These are phyloP conservation scores for Phymastichus coffea DNA, from an alignment of 1,140 invertebrate species.

Conservation along the genomic window DNA sequence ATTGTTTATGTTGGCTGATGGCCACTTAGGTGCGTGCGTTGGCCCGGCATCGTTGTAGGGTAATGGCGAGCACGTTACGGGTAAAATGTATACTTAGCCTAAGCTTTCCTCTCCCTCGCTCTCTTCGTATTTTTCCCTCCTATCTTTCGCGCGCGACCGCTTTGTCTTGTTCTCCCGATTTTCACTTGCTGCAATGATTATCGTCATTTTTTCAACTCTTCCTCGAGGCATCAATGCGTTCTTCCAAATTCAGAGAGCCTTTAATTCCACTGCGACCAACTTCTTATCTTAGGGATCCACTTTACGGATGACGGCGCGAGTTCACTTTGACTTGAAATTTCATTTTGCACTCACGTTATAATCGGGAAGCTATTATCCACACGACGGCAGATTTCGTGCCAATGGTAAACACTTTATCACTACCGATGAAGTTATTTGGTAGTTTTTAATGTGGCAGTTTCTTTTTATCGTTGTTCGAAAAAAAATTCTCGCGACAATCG, in stretches of 20 bases:
- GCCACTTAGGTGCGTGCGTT: constrained; percentile 54
- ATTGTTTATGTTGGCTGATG: constrained; percentile 60
- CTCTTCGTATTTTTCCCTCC: neutral
- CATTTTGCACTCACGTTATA: constrained; percentile 21
- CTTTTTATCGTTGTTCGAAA: too few species aligned
- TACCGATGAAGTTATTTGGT: constrained; percentile 31
- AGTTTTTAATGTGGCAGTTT: constrained; percentile 34
- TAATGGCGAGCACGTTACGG: constrained; percentile 59
- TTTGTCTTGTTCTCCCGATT: constrained; percentile 17
- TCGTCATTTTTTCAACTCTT: constrained; percentile 29
- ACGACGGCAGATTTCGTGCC: neutral
- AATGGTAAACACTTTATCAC: constrained; percentile 35
- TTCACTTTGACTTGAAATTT: too few species aligned
- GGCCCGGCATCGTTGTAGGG: constrained; percentile 46
- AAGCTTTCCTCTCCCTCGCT: constrained; percentile 4
- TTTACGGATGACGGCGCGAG: too few species aligned
- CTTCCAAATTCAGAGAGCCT: constrained; percentile 17
- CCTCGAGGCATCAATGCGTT: neutral
- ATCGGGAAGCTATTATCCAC: constrained; percentile 23
- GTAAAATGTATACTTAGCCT: constrained; percentile 58
- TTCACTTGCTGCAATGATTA: constrained; percentile 27
- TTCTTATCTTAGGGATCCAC: too few species aligned
- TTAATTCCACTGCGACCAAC: neutral
- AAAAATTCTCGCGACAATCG: too few species aligned
- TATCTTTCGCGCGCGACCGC: neutral